These are phyloP conservation scores for Paelopatides confundens DNA, from an alignment of 53 echinoderm and acorn worm genomes.

Conservation along the genomic window DNA sequence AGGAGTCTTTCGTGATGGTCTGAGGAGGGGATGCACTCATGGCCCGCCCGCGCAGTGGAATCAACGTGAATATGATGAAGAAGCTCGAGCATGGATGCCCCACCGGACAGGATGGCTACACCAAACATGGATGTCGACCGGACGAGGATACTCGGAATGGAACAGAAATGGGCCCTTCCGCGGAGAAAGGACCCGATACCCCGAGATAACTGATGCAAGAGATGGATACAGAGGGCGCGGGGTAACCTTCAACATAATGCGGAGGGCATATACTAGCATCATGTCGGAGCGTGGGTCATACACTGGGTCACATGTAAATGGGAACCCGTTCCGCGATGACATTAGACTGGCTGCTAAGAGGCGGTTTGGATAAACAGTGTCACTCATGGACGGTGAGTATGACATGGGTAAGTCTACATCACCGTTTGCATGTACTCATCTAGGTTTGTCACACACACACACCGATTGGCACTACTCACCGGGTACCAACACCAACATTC, in stretches of 20 bases:
- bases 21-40: background rate
- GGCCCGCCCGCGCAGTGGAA: background rate
- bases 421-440: background rate
- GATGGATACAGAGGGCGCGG: background rate
- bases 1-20: background rate
- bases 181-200: background rate
- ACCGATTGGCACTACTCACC: background rate
- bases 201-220: background rate
- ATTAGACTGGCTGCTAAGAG: too few species aligned
- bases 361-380: too few species aligned
- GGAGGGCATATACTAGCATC: too few species aligned
- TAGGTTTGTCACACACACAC: background rate
- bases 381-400: background rate
- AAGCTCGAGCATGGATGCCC: background rate
- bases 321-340: background rate
- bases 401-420: background rate
- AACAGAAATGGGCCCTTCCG: background rate
- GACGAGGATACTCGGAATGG: background rate
- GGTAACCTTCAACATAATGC: too few species aligned
- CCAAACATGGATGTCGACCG: background rate
- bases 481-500: slow-evolving; percentile 12
- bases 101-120: background rate
- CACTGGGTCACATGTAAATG: too few species aligned
- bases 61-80: background rate
- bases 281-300: too few species aligned